Evolutionary conservation across 2,797 vertebrate genomes (phyloP).

Genomic region (Mormyrus hasselquistii): DNA sequence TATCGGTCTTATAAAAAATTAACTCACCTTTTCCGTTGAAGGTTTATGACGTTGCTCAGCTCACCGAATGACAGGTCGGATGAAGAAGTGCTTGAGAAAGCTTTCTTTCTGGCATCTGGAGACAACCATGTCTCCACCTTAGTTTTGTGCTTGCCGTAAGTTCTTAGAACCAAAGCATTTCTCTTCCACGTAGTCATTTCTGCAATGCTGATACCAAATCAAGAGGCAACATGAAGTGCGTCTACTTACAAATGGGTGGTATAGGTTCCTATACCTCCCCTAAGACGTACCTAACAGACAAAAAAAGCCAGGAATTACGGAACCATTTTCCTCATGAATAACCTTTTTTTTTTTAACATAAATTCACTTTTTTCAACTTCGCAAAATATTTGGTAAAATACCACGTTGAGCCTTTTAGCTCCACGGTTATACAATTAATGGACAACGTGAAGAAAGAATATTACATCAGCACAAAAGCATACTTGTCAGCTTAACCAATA

Average conservation of each 20-base stretch:
- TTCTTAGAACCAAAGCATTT: constrained; percentile 48
- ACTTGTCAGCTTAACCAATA: neutral
- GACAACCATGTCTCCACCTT: constrained; percentile 56
- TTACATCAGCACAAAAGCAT: neutral
- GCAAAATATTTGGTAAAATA: neutral
- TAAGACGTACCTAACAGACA: neutral
- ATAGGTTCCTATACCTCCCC: neutral
- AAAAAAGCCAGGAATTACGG: neutral
- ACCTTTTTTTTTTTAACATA: neutral
- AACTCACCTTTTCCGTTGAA: constrained; percentile 36
- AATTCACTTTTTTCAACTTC: neutral
- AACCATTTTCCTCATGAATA: neutral
- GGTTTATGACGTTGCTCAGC: neutral
- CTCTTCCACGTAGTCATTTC: constrained; percentile 30
- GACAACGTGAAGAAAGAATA: neutral
- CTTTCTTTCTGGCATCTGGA: constrained; percentile 44
- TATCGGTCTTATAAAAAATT: neutral
- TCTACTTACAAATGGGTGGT: neutral
- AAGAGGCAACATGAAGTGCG: neutral
- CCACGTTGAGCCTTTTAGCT: neutral
- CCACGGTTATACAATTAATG: neutral
- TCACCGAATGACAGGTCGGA: constrained; percentile 45
- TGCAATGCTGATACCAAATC: neutral
- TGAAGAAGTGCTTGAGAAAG: constrained; percentile 52
- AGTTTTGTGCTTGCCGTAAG: constrained; percentile 52